A percentile compares a stretch with the other conserved stretches of the same genome.
These are phyloP conservation scores for Helicorthomorpha holstii DNA, from an alignment of 1,140 invertebrate species.

Conservation along the genomic window DNA sequence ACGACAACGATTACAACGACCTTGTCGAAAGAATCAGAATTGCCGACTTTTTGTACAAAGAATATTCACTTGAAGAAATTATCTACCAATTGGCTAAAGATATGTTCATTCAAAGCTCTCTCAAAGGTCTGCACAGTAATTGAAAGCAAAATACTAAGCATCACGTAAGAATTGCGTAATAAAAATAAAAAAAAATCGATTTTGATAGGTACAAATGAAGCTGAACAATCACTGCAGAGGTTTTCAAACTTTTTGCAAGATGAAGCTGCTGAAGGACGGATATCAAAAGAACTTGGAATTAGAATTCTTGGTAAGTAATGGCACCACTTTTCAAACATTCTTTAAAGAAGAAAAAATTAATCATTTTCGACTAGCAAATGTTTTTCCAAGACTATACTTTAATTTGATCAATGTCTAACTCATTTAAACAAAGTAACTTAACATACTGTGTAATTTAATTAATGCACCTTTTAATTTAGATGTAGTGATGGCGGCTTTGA, in stretches of 20 bases:
- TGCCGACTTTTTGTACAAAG: conserved; percentile 46
- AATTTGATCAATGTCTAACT: not conserved
- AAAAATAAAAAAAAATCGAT: conserved; percentile 4
- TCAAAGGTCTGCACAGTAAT: conserved; percentile 27
- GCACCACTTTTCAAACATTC: not conserved
- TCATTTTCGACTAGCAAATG: not conserved
- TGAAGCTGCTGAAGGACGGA: conserved; percentile 46
- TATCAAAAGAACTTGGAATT: conserved; percentile 47
- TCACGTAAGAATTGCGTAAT: not conserved
- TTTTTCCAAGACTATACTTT: not conserved
- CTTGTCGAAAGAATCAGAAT: conserved; percentile 37
- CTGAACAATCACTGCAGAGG: conserved; percentile 44
- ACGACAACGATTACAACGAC: conserved; percentile 26
- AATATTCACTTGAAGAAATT: conserved; percentile 52
- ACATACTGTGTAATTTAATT: conserved; percentile 2
- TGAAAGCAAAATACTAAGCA: not conserved
- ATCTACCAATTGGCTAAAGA: conserved; percentile 57
- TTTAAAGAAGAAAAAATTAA: conserved; percentile 1
- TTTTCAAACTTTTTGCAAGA: conserved; percentile 48
- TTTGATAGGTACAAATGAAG: conserved; percentile 31
- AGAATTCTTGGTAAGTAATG: conserved; percentile 43
- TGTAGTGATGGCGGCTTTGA: conserved; percentile 46
- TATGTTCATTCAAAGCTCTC: conserved; percentile 49
- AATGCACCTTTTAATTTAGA: conserved; percentile 32
- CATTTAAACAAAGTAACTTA: conserved; percentile 7